A percentile compares a stretch with the other conserved stretches of the same genome.
phyloP scores from a whole-genome alignment of 2,113 vertebrate species.

The Pedetes capensis region DNA sequence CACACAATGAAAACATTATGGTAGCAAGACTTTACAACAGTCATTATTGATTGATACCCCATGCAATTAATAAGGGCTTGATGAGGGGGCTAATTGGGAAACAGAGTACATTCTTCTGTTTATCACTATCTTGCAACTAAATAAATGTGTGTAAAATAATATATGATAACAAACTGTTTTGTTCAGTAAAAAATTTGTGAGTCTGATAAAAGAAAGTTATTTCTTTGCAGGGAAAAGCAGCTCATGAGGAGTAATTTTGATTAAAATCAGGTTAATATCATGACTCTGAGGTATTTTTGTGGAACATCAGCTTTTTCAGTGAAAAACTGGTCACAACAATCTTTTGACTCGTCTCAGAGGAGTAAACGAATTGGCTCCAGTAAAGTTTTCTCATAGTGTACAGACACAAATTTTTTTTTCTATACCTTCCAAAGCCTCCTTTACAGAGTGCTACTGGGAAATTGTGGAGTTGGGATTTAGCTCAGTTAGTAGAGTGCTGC shows the following conservation, averaged over 20 bases:
- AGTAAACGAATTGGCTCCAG: neutral
- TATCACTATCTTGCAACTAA: neutral
- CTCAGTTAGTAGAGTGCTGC: too few species aligned
- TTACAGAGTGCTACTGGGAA: neutral
- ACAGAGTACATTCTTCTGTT: neutral
- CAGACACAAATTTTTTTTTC: neutral
- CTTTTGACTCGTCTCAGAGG: neutral
- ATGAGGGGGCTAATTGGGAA: neutral
- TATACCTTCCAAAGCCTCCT: neutral
- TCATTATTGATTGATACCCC: neutral
- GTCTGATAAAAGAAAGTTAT: neutral
- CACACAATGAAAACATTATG: neutral
- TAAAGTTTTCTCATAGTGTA: neutral
- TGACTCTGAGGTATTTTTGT: neutral
- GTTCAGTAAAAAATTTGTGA: neutral
- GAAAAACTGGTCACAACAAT: neutral
- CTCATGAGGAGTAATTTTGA: neutral
- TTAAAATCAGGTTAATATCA: neutral
- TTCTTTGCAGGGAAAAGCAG: neutral
- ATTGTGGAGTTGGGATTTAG: too few species aligned
- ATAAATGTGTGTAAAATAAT: conserved; percentile 27
- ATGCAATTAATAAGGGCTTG: neutral
- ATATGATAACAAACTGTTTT: neutral
- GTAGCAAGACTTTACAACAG: neutral
- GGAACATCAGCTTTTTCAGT: neutral